Conservation (phyloP, 30 jellyfish, hydroid and myxozoan species). For the Haliclystus octoradiatus region DNA sequence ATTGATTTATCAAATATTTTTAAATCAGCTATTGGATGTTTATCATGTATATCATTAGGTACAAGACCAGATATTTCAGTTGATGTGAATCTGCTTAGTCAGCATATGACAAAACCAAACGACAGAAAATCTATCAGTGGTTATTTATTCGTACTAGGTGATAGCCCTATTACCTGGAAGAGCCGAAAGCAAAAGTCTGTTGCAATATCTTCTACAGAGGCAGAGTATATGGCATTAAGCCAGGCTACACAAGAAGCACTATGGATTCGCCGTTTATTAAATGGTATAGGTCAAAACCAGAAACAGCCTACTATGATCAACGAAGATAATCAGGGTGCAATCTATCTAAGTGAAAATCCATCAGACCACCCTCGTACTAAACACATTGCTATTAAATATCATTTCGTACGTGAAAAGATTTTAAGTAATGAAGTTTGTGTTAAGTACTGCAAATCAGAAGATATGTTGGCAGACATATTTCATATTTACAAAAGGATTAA, state of each 20-base stretch:
- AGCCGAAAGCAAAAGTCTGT: conserved; percentile 20
- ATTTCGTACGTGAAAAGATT: neutral
- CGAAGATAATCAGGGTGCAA: conserved; percentile 28
- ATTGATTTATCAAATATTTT: conserved; percentile 3
- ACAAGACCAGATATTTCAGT: conserved; percentile 44
- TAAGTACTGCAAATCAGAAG: neutral
- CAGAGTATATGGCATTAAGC: too few relatives aligned
- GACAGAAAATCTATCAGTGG: conserved; percentile 35
- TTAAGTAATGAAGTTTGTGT: neutral
- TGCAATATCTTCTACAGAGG: too few relatives aligned
- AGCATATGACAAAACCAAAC: neutral
- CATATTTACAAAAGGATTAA: neutral
- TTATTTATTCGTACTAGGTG: conserved; percentile 18
- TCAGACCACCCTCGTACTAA: conserved; percentile 9
- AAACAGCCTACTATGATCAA: neutral
- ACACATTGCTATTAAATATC: neutral
- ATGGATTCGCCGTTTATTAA: conserved; percentile 19
- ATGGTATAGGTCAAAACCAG: neutral
- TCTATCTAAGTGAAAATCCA: conserved; percentile 17
- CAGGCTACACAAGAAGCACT: conserved; percentile 40
- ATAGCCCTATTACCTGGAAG: conserved; percentile 25
- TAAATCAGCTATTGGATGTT: conserved; percentile 41
- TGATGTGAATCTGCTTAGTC: conserved; percentile 20
- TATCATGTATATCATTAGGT: conserved; percentile 6
- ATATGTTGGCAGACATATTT: conserved; percentile 1